phyloP scores from a whole-genome alignment of 2,797 vertebrate species.

The Myiotriccus ornatus region DNA sequence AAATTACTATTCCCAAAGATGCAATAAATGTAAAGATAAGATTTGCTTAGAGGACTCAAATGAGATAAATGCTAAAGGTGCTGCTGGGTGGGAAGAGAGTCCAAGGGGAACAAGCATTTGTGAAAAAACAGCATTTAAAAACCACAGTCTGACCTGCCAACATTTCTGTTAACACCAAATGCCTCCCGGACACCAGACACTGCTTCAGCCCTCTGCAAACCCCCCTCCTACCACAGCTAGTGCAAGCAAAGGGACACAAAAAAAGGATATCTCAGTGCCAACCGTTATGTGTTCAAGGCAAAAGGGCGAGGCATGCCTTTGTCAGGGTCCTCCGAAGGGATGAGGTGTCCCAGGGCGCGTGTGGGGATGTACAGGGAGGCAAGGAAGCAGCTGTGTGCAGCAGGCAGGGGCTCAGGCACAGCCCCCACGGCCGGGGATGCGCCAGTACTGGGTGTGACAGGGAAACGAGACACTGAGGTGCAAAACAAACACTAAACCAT shows the following conservation, averaged over 20 bases:
- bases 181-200: conserved; percentile 15
- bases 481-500: background rate
- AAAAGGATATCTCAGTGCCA: background rate
- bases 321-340: background rate
- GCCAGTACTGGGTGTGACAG: accelerated
- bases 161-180: conserved; percentile 62
- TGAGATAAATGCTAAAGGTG: conserved; percentile 73
- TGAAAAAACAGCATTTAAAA: conserved; percentile 47
- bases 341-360: accelerated
- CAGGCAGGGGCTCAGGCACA: background rate
- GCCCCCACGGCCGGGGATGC: accelerated
- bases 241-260: background rate
- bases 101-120: background rate
- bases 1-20: conserved; percentile 78
- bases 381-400: background rate
- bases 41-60: conserved; percentile 72
- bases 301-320: background rate
- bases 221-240: background rate
- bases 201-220: conserved; percentile 18
- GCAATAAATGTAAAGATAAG: conserved; percentile 70
- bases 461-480: accelerated
- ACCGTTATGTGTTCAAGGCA: background rate
- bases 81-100: conserved; percentile 51
- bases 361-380: accelerated
- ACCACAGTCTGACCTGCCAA: conserved; percentile 54